Evolutionary conservation across 2,797 vertebrate genomes (phyloP).

Genomic region (Rousettus madagascariensis): DNA sequence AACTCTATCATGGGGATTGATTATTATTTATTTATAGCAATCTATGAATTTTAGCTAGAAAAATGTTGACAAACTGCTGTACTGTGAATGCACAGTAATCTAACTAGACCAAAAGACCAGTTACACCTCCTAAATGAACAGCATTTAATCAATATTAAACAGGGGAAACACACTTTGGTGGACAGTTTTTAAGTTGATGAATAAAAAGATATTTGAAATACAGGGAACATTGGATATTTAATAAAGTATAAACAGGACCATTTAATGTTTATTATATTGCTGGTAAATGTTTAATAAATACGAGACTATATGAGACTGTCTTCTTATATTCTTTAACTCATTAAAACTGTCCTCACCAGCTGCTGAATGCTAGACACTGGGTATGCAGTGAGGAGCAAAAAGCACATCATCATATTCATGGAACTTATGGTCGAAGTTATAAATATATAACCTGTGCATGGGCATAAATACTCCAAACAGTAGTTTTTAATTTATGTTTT

Average conservation of each 20-base stretch:
- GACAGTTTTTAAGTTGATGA: slow-evolving; percentile 44
- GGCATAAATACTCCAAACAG: not conserved
- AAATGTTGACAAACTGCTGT: slow-evolving; percentile 29
- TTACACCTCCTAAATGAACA: slow-evolving; percentile 39
- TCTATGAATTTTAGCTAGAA: slow-evolving; percentile 46
- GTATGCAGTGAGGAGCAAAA: slow-evolving; percentile 36
- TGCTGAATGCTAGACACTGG: not conserved
- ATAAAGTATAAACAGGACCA: not conserved
- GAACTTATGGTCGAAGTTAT: not conserved
- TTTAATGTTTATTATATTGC: slow-evolving; percentile 47
- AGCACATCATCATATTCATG: not conserved
- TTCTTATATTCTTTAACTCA: slow-evolving; percentile 44
- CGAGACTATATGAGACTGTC: not conserved
- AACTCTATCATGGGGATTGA: slow-evolving; percentile 48
- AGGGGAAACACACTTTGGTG: slow-evolving; percentile 7
- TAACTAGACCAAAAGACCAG: slow-evolving; percentile 26
- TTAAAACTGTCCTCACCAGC: slow-evolving; percentile 22
- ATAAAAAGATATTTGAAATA: slow-evolving; percentile 43
- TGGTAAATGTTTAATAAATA: slow-evolving; percentile 44
- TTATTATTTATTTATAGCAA: slow-evolving; percentile 63
- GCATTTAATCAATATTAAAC: slow-evolving; percentile 44
- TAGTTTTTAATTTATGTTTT: slow-evolving; percentile 19
- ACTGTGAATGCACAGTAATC: slow-evolving; percentile 25
- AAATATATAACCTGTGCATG: not conserved
- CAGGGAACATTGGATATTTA: slow-evolving; percentile 28